phyloP scores from a whole-genome alignment of 2,888 invertebrate genomes.

The Eupithecia vulgata region DNA sequence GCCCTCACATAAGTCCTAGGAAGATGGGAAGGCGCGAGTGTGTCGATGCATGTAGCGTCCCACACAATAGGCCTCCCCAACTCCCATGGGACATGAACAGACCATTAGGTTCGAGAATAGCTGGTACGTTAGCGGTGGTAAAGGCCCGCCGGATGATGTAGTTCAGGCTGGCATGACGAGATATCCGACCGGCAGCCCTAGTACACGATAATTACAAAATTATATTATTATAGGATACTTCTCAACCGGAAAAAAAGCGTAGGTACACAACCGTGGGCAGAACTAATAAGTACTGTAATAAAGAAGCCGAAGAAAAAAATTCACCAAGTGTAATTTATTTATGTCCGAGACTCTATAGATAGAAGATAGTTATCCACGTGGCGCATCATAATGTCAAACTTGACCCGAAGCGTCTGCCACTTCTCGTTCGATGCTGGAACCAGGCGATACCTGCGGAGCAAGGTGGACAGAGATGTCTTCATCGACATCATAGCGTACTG shows the following conservation, averaged over 20 bases:
- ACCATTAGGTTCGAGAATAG: too few species aligned
- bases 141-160: too few species aligned
- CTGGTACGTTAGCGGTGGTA: too few species aligned
- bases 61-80: too few species aligned
- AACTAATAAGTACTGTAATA: neutral
- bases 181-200: too few species aligned
- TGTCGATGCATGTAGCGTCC: too few species aligned
- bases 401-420: slow-evolving; percentile 6
- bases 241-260: neutral
- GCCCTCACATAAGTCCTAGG: too few species aligned
- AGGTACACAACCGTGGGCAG: neutral
- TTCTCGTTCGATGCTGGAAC: neutral
- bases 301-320: neutral
- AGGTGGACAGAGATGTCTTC: slow-evolving; percentile 1
- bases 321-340: neutral
- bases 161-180: too few species aligned
- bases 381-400: slow-evolving; percentile 14
- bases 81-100: too few species aligned
- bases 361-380: slow-evolving; percentile 10
- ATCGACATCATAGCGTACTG: slow-evolving; percentile 14
- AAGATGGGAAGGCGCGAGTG: too few species aligned
- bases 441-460: slow-evolving; percentile 8
- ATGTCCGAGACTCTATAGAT: slow-evolving; percentile 4
- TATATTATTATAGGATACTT: too few species aligned
- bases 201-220: too few species aligned